Conservation (phyloP, 2,113 vertebrate species). For the Xiphophorus maculatus region DNA sequence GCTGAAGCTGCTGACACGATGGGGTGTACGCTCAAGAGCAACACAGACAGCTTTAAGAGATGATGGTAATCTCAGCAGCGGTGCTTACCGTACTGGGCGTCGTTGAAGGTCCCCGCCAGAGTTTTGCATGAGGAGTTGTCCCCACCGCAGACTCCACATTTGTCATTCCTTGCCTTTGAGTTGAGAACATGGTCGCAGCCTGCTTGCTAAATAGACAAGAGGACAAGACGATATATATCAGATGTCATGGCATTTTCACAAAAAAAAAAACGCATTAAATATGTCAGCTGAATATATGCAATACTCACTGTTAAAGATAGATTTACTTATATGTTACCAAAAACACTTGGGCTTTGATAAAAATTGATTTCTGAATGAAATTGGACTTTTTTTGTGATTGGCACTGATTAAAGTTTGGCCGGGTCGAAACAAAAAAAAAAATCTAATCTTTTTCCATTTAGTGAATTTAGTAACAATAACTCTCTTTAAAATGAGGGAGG, state of each 20-base stretch:
- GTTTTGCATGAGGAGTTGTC: conserved; percentile 96
- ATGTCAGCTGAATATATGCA: too few relatives aligned
- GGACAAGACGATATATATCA: neutral
- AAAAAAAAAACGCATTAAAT: too few relatives aligned
- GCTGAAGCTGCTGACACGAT: conserved; percentile 26
- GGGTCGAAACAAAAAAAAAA: neutral
- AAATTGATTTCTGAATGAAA: too few relatives aligned
- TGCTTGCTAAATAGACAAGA: conserved; percentile 86
- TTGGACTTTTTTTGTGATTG: too few relatives aligned
- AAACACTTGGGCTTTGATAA: neutral
- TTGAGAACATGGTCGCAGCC: conserved; percentile 96
- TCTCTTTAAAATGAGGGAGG: too few relatives aligned
- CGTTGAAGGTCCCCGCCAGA: conserved; percentile 90
- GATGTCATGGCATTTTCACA: neutral
- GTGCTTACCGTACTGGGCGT: conserved; percentile 89
- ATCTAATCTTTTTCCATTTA: neutral
- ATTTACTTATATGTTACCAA: neutral
- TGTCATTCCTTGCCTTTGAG: conserved; percentile 93
- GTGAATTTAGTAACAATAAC: too few relatives aligned
- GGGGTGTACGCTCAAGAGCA: neutral
- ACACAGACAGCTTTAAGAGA: conserved; percentile 13
- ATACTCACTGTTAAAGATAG: too few relatives aligned
- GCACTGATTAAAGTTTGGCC: too few relatives aligned
- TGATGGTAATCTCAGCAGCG: conserved; percentile 12
- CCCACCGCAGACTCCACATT: conserved; percentile 95